A percentile compares a stretch with the other conserved stretches of the same genome.
phyloP scores from a whole-genome alignment of 2,888 invertebrate species.

The Leptopilina drosophilae region DNA sequence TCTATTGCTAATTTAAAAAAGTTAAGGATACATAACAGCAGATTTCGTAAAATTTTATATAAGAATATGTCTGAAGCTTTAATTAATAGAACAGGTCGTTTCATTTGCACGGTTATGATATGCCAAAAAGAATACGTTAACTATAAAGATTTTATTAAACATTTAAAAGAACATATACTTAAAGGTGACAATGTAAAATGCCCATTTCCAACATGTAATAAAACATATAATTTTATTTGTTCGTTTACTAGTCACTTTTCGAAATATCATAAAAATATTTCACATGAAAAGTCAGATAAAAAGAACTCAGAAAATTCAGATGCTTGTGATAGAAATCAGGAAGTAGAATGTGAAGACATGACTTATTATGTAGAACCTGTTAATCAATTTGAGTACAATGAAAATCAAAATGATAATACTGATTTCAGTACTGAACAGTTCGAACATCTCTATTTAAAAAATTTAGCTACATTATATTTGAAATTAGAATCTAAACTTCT shows the following conservation, averaged over 20 bases:
- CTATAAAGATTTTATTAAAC: too few species aligned
- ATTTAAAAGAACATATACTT: too few species aligned
- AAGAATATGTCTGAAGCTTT: slow-evolving; percentile 14
- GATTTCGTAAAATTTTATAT: slow-evolving; percentile 16
- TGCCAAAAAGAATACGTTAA: too few species aligned
- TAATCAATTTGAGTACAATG: not conserved
- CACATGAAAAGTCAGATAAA: not conserved
- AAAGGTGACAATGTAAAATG: too few species aligned
- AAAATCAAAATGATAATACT: slow-evolving; percentile 34
- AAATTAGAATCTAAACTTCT: slow-evolving; percentile 56
- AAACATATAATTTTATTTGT: not conserved
- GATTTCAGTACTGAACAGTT: not conserved
- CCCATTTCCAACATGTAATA: too few species aligned
- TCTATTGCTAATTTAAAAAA: slow-evolving; percentile 7
- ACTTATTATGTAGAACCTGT: not conserved
- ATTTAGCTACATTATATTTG: slow-evolving; percentile 50
- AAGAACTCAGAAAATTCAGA: not conserved
- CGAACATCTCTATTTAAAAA: not conserved
- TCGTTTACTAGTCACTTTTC: slow-evolving; percentile 34
- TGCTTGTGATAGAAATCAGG: not conserved
- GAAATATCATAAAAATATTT: slow-evolving; percentile 20
- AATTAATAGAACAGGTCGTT: not conserved
- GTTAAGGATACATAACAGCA: slow-evolving; percentile 40
- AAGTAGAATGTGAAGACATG: not conserved
- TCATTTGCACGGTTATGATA: too few species aligned